A percentile compares a stretch with the other conserved stretches of the same genome.
Evolutionary conservation across 2,113 vertebrate species (phyloP).

Genomic region (Paracanthobrama guichenoti): DNA sequence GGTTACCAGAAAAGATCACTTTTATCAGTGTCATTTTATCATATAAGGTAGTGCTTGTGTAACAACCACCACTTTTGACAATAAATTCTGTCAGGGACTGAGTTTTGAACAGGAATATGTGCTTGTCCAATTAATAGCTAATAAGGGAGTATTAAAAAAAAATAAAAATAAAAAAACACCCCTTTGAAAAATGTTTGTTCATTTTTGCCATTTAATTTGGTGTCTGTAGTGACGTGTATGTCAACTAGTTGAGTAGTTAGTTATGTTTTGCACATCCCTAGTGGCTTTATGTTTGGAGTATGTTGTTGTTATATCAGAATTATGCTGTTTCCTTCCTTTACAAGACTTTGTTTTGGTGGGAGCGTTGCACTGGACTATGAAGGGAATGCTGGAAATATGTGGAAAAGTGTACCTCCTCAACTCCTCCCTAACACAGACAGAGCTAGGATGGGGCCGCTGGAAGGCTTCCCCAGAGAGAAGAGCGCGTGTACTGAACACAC

Average conservation of each 20-base stretch:
- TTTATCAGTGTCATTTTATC: neutral
- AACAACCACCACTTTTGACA: neutral
- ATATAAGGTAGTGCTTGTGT: neutral
- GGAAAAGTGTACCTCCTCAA: slow-evolving; percentile 19
- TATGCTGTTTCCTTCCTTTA: neutral
- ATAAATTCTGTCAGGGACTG: neutral
- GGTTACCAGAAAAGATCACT: neutral
- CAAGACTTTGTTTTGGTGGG: slow-evolving; percentile 21
- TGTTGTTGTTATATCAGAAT: neutral
- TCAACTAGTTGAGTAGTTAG: neutral
- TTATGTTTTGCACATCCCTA: no score
- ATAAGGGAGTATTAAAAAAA: no score
- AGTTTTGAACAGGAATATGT: neutral
- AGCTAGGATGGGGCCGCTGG: slow-evolving; percentile 37
- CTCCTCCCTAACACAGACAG: slow-evolving; percentile 26
- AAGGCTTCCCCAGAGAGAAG: slow-evolving; percentile 38
- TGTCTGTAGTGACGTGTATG: no score
- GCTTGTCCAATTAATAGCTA: neutral
- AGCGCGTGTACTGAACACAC: neutral
- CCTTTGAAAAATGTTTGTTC: neutral
- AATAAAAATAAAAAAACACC: no score
- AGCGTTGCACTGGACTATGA: slow-evolving; percentile 25
- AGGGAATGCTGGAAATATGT: slow-evolving; percentile 44
- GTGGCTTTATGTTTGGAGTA: neutral
- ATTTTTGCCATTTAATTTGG: neutral